These are phyloP conservation scores for Pseudonaja textilis DNA, from an alignment of 2,113 vertebrate species.

Conservation along the genomic window DNA sequence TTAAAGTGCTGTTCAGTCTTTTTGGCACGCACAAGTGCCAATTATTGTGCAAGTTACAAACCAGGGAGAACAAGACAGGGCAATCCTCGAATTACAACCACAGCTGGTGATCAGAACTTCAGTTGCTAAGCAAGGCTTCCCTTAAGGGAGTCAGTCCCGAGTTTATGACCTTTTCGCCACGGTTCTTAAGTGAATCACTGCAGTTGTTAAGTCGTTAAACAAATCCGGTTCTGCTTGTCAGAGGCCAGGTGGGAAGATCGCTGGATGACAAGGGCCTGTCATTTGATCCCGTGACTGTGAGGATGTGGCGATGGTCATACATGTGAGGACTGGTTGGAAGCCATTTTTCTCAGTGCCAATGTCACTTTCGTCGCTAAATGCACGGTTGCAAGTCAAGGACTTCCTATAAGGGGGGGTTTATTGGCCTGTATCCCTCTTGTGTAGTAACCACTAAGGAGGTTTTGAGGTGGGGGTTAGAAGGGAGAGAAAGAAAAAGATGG, in stretches of 20 bases:
- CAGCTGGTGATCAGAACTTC: background rate
- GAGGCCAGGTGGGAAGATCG: background rate
- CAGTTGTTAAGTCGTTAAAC: background rate
- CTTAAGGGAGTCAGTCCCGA: conserved; percentile 66
- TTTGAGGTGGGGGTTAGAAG: background rate
- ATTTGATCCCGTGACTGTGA: background rate
- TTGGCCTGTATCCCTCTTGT: background rate
- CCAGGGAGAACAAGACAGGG: conserved; percentile 11
- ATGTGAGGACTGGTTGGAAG: background rate
- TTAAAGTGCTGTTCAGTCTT: conserved; percentile 13
- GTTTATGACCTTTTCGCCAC: conserved; percentile 66
- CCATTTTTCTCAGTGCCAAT: too few species aligned
- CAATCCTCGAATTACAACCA: background rate
- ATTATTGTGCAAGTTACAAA: conserved; percentile 67
- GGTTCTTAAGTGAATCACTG: too few species aligned
- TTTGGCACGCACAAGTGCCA: background rate
- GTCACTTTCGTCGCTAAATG: background rate
- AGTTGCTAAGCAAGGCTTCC: background rate
- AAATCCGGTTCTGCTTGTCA: background rate
- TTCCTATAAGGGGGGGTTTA: background rate
- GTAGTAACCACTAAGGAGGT: background rate
- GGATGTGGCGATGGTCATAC: background rate
- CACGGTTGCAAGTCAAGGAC: background rate
- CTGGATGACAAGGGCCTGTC: background rate
- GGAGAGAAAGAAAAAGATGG: too few species aligned